phyloP scores from a whole-genome alignment of 2,113 vertebrate genomes.

The Cygnus atratus region DNA sequence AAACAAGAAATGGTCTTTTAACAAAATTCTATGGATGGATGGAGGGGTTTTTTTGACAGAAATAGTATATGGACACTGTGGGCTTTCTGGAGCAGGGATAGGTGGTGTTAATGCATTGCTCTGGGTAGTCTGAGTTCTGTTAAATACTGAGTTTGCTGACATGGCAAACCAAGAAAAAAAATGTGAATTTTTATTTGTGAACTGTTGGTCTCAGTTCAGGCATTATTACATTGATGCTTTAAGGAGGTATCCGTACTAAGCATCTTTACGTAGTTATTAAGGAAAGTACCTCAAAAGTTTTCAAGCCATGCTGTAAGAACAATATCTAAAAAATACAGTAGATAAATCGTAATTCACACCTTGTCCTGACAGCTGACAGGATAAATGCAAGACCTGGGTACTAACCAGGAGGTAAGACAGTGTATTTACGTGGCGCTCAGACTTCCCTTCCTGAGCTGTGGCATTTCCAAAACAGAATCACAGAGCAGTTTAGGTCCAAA shows the following conservation, averaged over 20 bases:
- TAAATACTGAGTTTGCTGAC: neutral
- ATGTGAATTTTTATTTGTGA: neutral
- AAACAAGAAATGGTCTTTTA: neutral
- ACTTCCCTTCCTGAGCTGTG: neutral
- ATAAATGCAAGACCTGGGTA: neutral
- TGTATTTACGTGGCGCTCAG: neutral
- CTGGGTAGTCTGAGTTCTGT: neutral
- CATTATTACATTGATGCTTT: neutral
- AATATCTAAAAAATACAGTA: neutral
- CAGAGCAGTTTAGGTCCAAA: neutral
- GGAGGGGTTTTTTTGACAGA: neutral
- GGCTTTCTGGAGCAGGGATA: neutral
- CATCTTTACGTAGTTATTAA: neutral
- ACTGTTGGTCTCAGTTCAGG: neutral
- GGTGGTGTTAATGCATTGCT: neutral
- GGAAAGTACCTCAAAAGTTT: neutral
- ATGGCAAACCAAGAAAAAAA: neutral
- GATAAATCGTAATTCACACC: neutral
- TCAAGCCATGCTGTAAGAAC: fast-evolving
- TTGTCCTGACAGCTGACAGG: neutral
- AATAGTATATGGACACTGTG: neutral
- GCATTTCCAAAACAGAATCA: fast-evolving
- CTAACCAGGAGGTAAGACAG: neutral
- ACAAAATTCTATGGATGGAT: neutral
- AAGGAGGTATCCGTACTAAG: neutral